Conservation (phyloP, 2,113 vertebrate genomes). For the Leptobrachium leishanense region DNA sequence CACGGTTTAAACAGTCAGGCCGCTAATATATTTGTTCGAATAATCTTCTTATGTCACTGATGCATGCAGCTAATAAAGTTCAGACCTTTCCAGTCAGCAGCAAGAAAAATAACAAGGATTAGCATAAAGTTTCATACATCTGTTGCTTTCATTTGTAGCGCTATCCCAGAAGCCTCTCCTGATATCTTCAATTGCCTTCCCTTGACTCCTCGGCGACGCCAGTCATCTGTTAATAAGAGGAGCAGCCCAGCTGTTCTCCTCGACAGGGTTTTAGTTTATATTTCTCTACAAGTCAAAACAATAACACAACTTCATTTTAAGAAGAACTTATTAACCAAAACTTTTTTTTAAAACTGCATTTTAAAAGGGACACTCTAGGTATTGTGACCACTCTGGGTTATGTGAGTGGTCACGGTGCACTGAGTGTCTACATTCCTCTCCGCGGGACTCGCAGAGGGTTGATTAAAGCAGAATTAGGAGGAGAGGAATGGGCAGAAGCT, state of each 20-base stretch:
- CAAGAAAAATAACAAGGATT: not conserved
- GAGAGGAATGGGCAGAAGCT: no score
- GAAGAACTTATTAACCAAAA: no score
- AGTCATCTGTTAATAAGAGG: constrained; percentile 1
- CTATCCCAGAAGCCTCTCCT: not conserved
- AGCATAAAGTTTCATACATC: not conserved
- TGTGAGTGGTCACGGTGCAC: no score
- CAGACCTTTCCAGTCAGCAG: not conserved
- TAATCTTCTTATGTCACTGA: not conserved
- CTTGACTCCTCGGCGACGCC: not conserved
- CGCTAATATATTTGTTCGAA: not conserved
- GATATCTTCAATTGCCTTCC: not conserved
- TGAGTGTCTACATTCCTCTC: no score
- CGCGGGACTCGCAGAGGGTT: no score
- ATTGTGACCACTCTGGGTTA: no score
- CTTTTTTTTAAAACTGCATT: no score
- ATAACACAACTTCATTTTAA: no score
- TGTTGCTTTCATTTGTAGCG: not conserved
- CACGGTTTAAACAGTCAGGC: not conserved
- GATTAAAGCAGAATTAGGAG: no score
- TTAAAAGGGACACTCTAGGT: no score
- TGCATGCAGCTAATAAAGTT: not conserved
- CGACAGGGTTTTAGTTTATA: not conserved
- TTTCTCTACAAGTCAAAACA: not conserved
- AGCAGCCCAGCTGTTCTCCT: not conserved